Evolutionary conservation across 1,140 invertebrate species (phyloP), one percentile per base, ranked within the genome.

Genomic region (Caerostris darwini): DNA sequence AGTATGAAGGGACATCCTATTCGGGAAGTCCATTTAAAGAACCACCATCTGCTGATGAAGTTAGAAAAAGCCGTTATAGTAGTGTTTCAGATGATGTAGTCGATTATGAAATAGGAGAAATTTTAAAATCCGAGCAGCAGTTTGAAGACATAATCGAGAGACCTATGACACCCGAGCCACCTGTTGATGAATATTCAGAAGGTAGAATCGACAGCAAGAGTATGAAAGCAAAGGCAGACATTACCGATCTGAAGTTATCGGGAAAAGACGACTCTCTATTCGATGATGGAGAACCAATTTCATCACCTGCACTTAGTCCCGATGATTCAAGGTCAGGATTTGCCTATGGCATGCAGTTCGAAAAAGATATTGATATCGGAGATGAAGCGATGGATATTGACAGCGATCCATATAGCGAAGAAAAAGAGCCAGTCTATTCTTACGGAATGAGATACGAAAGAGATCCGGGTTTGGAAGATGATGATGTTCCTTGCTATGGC

Each of bases 321-420:
- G 82, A 86, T n/a, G 92, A 93, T n/a, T 59, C 57, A 7, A 94
- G 71, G 17, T 56, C 93, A 8, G 87, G 93, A 50, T 94, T 94
- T 53, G 59, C 88, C 0, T 94, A 94, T 58, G 93, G 93, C 12
- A 94, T 94, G 87, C 87, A 94, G 59, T 94, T 94, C n/a, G 95
- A 95, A 53, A 94, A 95, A 85, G 90, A 94, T 17, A 53, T 93
- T 64, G 94, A 95, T 77, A 53, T 69, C 12, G 90, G 94, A 50
- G 95, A 95, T 17, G 95, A 95, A 81, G 97, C 98, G n/a, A 96
- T 98, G 54, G 98, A 98, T 95, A 98, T 99, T 83, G 98, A 98
- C 96, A 98, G 94, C 59, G 94, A 94, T 58, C 85, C 90, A 12
- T 92, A 86, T 10, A 94, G 94, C 67, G 94, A 94, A 61, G 94